Evolutionary conservation across 2,113 vertebrate genomes (phyloP).

Genomic region (Eulemur macaco): DNA sequence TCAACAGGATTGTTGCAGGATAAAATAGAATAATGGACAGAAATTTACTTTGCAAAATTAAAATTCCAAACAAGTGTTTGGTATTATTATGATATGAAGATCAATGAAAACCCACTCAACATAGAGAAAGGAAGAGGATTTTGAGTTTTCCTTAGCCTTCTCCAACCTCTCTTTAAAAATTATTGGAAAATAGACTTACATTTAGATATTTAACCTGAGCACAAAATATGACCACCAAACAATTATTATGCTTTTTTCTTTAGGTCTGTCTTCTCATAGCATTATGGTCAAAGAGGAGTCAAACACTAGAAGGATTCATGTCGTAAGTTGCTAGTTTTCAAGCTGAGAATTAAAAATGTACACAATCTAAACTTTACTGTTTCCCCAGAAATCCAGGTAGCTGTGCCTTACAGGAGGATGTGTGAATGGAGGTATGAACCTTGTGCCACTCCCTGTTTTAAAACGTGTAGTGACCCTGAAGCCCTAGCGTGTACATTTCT

Average conservation of each 20-base stretch:
- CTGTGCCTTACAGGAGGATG: constrained; percentile 95
- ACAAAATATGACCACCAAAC: background rate
- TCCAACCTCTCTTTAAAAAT: background rate
- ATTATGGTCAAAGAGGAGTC: background rate
- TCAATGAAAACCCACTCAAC: background rate
- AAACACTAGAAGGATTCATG: background rate
- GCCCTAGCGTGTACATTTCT: constrained; percentile 93
- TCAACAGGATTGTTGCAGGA: background rate
- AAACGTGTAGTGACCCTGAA: constrained; percentile 93
- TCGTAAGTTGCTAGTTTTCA: background rate
- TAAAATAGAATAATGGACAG: background rate
- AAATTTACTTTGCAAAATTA: background rate
- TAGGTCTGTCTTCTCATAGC: background rate
- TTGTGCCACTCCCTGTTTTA: constrained; percentile 94
- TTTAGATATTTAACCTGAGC: background rate
- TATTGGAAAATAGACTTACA: background rate
- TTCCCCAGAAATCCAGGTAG: constrained; percentile 90
- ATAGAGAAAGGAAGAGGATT: background rate
- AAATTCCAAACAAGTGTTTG: background rate
- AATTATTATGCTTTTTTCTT: background rate
- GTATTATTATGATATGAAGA: background rate
- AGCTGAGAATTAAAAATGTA: background rate
- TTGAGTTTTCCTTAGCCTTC: background rate
- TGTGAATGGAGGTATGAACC: constrained; percentile 97
- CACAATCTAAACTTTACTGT: background rate